Evolutionary conservation across 2,888 invertebrate genomes (phyloP).

Genomic region (Tipula helvola): DNA sequence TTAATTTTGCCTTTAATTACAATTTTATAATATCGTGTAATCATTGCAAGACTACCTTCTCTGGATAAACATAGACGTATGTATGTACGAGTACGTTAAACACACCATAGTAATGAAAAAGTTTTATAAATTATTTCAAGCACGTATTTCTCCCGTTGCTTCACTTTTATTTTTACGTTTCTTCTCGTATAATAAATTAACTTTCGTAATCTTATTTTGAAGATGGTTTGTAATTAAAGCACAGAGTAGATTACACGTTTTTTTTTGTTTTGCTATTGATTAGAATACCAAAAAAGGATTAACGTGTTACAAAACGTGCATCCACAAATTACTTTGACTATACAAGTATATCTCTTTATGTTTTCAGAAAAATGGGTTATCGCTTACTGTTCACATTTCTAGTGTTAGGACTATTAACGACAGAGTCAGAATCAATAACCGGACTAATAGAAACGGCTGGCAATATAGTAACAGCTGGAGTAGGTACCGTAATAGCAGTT

Average conservation of each 20-base stretch:
- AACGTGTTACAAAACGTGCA: not conserved
- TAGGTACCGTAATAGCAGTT: not conserved
- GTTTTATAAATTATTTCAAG: not conserved
- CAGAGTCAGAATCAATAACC: not conserved
- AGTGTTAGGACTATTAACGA: not conserved
- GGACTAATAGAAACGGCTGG: constrained; percentile 27
- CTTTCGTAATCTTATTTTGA: not conserved
- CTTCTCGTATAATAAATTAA: not conserved
- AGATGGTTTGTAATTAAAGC: too few relatives aligned
- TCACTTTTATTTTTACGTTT: too few relatives aligned
- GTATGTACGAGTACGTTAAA: too few relatives aligned
- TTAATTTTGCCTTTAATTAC: too few relatives aligned
- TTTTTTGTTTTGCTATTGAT: too few relatives aligned
- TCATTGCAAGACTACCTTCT: too few relatives aligned
- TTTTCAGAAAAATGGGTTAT: not conserved
- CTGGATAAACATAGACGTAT: too few relatives aligned
- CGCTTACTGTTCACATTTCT: not conserved
- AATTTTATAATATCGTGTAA: too few relatives aligned
- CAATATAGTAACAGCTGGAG: constrained; percentile 14
- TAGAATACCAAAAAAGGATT: too few relatives aligned
- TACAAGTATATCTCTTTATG: not conserved
- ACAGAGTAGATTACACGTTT: too few relatives aligned
- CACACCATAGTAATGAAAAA: not conserved
- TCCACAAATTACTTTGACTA: not conserved
- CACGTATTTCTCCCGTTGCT: not conserved